Base-by-base conservation (phyloP, 2,888 invertebrate genomes). In the Amphiduros pacificus region DNA sequence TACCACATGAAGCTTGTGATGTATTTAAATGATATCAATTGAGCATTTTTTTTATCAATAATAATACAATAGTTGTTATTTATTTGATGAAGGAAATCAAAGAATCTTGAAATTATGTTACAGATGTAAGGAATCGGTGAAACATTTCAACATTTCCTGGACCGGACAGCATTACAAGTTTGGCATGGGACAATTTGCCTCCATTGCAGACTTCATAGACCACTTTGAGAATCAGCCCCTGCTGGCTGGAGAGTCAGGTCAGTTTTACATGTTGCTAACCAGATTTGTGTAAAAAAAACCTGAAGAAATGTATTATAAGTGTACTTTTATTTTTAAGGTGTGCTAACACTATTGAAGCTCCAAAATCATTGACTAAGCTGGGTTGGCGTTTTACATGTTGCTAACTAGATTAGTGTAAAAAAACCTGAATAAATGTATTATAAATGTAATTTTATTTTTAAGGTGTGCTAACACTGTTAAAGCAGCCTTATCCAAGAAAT, bases 191-290 rank as follows among this genome's bases (percentile, higher is more conserved):
- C 71, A 66, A 27, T 80, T 79, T 62, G 62, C 64, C 31, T 71
- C 57, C 22, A 69, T 74, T 4, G 65, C 72, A 26, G 77, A 77
- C 36, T 69, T 80, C 49, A 67, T 74, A 6, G 71, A 75, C 40
- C 80, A 80, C 65, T 78, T 80, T 64, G 68, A 69, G 36, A 78
- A 76, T 62, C 74, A 77, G 54, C 79, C 80, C 9, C 67, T 79
- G 57, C 69, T 80, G 17, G 78, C 77, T 28, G 77, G 76, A 26
- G 78, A 78, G 40, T 78, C 78, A 63, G 79, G 78, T 78, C 59
- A 63, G 67, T 56, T 6, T 14, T 36, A 36, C n/a, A 1, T 26
- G 27, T 1, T 26, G 48, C 1, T 50, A 22, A n/a, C n/a, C n/a
- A n/a, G n/a, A n/a, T n/a, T n/a, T n/a, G n/a, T n/a, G n/a, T n/a